Evolutionary conservation across 2,888 invertebrate genomes (phyloP), one percentile per base, ranked within the genome.

Genomic region (Terebella lapidaria): DNA sequence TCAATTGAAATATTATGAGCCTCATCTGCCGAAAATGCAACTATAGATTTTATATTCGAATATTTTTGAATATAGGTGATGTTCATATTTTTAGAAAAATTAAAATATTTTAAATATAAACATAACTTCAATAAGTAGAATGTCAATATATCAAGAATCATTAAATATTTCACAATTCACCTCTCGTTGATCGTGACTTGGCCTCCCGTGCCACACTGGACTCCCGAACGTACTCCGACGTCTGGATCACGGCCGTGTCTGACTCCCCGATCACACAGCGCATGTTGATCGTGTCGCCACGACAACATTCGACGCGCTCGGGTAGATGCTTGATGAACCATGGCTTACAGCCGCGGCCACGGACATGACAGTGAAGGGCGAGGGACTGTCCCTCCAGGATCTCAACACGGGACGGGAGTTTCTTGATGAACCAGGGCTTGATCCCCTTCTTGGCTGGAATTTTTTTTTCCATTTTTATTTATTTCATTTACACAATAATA

Each of bases 341-440:
- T 2, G 67, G 67, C 25, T 60, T 62, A 54, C 60, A 62, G 3
- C 67, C 64, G 2, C 62, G 54, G 20, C 54, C 22, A 1, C 61
- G 61, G 15, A 57, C 20, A 47, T 45, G 42, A 46, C 63, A 64
- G 52, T 45, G 30, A 29, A 66, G 26, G 4, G 26, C 42, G 18
- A 66, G 29, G 2, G 56, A 35, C 22, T 62, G 54, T 18, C 61
- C 65, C 42, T 68, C 65, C 4, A 63, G 52, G 35, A 64, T 57
- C 54, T 68, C 65, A n/a, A 67, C 30, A 18, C 63, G 27, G 1
- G 60, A 56, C 5, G 68, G 68, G n/a, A 68, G 64, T 42, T 63
- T 63, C 52, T 58, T 61, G 24, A 68, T 55, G 57, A 68, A 68
- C 57, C 61, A 68, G 3, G 68, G 68, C 55, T 61, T 64, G 22